These are phyloP conservation scores for Harmothoe impar DNA, from an alignment of 2,888 invertebrate genomes.

Conservation along the genomic window DNA sequence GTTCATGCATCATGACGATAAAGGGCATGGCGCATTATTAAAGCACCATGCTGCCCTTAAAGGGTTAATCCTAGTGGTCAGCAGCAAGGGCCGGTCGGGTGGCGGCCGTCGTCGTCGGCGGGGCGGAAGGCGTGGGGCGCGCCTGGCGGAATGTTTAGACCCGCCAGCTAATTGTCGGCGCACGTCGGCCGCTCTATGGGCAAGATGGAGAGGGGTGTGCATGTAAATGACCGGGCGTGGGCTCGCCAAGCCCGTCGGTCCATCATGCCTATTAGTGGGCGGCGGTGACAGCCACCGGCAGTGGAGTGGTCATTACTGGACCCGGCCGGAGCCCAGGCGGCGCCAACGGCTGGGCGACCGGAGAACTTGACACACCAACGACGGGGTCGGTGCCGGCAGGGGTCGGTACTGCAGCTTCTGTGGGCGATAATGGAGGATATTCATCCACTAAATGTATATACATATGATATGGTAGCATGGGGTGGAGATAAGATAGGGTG, in stretches of 20 bases:
- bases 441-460: neutral
- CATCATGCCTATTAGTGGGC: constrained; percentile 39
- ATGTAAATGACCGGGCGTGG: constrained; percentile 44
- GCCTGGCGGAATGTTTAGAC: constrained; percentile 48
- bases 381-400: neutral
- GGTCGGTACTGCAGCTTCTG: constrained; percentile 3
- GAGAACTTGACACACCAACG: constrained; percentile 34
- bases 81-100: neutral
- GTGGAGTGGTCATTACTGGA: constrained; percentile 43
- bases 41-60: too few species aligned
- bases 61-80: too few species aligned
- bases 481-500: neutral
- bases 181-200: constrained; percentile 33
- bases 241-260: constrained; percentile 45
- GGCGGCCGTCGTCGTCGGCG: too few species aligned
- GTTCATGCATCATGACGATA: too few species aligned
- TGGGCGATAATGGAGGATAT: constrained; percentile 23
- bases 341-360: constrained; percentile 43
- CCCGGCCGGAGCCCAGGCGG: constrained; percentile 37
- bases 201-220: constrained; percentile 58
- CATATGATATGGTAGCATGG: neutral
- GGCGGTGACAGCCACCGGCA: constrained; percentile 50
- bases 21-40: too few species aligned
- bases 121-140: constrained; percentile 9
- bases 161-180: constrained; percentile 50